A percentile compares a stretch with the other conserved stretches of the same genome.
Conservation (phyloP, 2,888 invertebrate species). For the Druceiella hillmani region DNA sequence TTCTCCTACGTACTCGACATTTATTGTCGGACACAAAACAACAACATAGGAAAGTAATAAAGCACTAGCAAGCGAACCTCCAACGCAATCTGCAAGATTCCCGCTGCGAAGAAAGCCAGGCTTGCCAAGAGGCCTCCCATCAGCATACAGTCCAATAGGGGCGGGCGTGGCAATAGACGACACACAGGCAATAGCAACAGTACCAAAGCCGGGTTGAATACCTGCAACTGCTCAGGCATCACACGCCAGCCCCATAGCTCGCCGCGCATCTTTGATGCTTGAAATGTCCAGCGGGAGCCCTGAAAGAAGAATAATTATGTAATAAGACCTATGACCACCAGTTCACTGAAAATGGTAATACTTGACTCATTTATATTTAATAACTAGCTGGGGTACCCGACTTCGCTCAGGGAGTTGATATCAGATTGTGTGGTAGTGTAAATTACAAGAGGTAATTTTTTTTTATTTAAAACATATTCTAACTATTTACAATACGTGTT, state of each 20-base stretch:
- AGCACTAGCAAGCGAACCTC: constrained; percentile 30
- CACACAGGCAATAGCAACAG: constrained; percentile 65
- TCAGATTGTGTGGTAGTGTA: no score
- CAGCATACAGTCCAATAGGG: constrained; percentile 69
- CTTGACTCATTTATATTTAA: no score
- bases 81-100: constrained; percentile 57
- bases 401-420: no score
- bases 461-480: no score
- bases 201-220: constrained; percentile 69
- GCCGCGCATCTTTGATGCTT: constrained; percentile 66
- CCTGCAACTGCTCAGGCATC: constrained; percentile 77
- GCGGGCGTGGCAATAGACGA: constrained; percentile 39
- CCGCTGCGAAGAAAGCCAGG: constrained; percentile 58
- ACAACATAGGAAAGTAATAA: not conserved
- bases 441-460: no score
- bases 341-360: no score
- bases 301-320: constrained; percentile 25
- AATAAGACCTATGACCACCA: constrained; percentile 1
- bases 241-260: constrained; percentile 47
- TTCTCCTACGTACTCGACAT: no score
- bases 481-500: no score
- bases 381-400: no score
- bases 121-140: constrained; percentile 65
- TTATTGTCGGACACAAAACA: no score
- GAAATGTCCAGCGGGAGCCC: constrained; percentile 75